Percentiles rank a stretch among this genome's conserved stretches.
Evolutionary conservation across 2,888 invertebrate species (phyloP).

Genomic region (Limnephilus rhombicus): DNA sequence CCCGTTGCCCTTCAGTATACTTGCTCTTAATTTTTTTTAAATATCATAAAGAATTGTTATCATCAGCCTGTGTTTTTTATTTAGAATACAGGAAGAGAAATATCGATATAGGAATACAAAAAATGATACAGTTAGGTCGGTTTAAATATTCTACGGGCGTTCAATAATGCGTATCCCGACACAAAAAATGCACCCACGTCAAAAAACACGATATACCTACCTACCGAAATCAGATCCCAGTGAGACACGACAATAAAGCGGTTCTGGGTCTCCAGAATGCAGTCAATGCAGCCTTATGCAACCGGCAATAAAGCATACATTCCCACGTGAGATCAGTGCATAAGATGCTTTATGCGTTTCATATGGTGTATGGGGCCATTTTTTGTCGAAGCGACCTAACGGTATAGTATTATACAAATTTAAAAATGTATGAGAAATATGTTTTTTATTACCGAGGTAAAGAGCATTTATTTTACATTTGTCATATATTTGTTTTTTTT

Average conservation of each 20-base stretch:
- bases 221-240: slow-evolving; percentile 13
- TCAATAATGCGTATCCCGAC: slow-evolving; percentile 11
- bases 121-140: slow-evolving; percentile 16
- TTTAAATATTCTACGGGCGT: slow-evolving; percentile 15
- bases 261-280: neutral
- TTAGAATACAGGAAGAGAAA: slow-evolving; percentile 7
- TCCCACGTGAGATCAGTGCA: neutral
- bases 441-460: neutral
- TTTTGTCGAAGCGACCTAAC: slow-evolving; percentile 50
- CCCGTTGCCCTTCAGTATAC: neutral
- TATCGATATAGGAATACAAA: neutral
- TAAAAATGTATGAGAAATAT: neutral
- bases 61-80: neutral
- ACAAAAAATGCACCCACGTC: slow-evolving; percentile 38
- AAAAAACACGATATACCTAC: neutral
- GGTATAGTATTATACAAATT: neutral
- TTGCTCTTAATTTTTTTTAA: neutral
- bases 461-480: neutral
- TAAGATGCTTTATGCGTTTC: neutral
- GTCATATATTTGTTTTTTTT: too few species aligned
- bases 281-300: slow-evolving; percentile 24
- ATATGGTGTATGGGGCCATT: neutral
- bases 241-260: neutral
- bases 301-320: neutral
- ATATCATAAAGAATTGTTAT: neutral